These are phyloP conservation scores for Gortyna flavago DNA, from an alignment of 2,888 invertebrate genomes.

Conservation along the genomic window DNA sequence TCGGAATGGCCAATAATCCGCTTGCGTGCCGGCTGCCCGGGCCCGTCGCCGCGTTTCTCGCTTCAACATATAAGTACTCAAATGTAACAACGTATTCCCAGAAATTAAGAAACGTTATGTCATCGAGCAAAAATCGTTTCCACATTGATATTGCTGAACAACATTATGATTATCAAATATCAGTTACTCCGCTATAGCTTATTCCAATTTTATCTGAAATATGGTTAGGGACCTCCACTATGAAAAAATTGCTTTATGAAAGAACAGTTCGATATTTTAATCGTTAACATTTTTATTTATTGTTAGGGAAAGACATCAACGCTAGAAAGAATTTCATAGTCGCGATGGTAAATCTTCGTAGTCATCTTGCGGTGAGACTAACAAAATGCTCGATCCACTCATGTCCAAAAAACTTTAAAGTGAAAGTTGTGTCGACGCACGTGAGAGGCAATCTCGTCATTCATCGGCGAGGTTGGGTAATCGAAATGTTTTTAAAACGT, in stretches of 20 bases:
- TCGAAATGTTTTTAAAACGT: constrained; percentile 81
- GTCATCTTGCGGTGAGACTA: constrained; percentile 56
- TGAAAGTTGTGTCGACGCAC: constrained; percentile 83
- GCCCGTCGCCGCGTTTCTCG: constrained; percentile 67
- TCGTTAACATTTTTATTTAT: neutral
- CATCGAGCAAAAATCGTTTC: constrained; percentile 24
- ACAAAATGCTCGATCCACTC: constrained; percentile 62
- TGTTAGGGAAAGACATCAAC: constrained; percentile 27
- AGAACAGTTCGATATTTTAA: neutral
- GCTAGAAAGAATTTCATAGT: constrained; percentile 26
- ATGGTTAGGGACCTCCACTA: neutral
- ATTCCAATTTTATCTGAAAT: constrained; percentile 11
- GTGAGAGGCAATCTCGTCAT: constrained; percentile 84
- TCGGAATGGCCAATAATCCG: constrained; percentile 83
- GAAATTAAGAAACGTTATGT: constrained; percentile 50
- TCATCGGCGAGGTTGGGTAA: constrained; percentile 82
- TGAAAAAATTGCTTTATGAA: neutral
- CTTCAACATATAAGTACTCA: constrained; percentile 40
- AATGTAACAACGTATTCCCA: constrained; percentile 49
- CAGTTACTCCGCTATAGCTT: neutral
- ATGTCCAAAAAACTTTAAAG: constrained; percentile 85
- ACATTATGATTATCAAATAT: neutral
- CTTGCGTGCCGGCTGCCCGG: constrained; percentile 76
- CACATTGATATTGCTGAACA: constrained; percentile 1
- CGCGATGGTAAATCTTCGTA: constrained; percentile 49